phyloP scores from a whole-genome alignment of 2,888 invertebrate species.

The Drosophila barbarae region DNA sequence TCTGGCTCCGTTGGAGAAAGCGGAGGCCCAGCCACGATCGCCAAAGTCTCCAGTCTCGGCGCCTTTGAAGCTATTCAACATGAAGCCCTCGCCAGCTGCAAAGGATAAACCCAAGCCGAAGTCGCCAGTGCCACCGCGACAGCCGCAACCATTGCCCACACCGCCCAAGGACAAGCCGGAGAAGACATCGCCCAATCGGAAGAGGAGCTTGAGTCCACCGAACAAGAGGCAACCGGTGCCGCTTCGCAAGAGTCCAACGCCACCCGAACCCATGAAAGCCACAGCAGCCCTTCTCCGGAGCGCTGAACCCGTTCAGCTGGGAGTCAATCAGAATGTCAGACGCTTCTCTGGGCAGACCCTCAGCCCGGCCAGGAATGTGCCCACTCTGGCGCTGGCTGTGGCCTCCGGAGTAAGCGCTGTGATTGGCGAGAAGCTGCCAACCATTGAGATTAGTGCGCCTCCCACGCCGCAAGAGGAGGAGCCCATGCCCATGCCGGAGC shows the following conservation, averaged over 20 bases:
- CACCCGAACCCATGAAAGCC: conserved; percentile 63
- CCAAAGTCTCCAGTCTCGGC: conserved; percentile 42
- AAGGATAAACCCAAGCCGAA: conserved; percentile 40
- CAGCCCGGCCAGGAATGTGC: conserved; percentile 72
- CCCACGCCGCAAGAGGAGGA: conserved; percentile 32
- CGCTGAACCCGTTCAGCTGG: conserved; percentile 75
- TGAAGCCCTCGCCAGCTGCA: conserved; percentile 27
- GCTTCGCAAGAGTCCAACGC: conserved; percentile 64
- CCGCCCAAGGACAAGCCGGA: conserved; percentile 48
- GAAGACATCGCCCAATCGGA: conserved; percentile 39
- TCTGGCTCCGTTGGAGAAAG: conserved; percentile 47
- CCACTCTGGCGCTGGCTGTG: conserved; percentile 71
- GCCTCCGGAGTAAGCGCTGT: conserved; percentile 58
- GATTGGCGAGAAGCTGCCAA: conserved; percentile 58
- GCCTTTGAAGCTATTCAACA: conserved; percentile 41
- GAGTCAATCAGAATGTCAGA: conserved; percentile 72
- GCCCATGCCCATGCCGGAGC: neutral
- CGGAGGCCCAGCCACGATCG: conserved; percentile 7
- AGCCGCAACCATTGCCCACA: conserved; percentile 52
- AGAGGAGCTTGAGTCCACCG: conserved; percentile 54
- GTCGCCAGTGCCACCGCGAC: conserved; percentile 29
- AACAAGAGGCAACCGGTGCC: conserved; percentile 33
- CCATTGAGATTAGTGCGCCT: conserved; percentile 77
- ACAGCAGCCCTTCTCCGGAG: conserved; percentile 76
- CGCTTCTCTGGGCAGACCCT: conserved; percentile 65